Evolutionary conservation across 2,797 vertebrate species (phyloP).

Genomic region (Chaetophractus vellerosus): DNA sequence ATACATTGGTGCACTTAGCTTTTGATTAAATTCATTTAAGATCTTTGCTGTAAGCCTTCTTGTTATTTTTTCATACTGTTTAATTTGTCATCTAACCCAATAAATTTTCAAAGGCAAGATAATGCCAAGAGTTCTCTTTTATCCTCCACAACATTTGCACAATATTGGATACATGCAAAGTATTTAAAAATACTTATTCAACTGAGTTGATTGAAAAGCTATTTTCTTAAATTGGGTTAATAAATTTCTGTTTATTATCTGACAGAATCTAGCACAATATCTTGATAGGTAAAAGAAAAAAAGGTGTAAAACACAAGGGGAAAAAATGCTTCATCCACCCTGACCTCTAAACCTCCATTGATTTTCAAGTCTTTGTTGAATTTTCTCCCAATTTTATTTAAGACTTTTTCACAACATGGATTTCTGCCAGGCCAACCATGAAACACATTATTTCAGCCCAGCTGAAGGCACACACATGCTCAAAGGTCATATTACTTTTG

Average conservation of each 20-base stretch:
- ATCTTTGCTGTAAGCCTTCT: constrained; percentile 4
- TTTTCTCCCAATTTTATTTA: constrained; percentile 52
- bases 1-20: not conserved
- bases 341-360: constrained; percentile 61
- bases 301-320: not conserved
- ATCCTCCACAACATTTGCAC: constrained; percentile 21
- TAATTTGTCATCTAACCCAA: constrained; percentile 56
- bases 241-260: constrained; percentile 50
- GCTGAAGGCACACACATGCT: constrained; percentile 22
- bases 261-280: constrained; percentile 49
- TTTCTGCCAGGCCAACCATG: constrained; percentile 55
- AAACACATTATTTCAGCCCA: constrained; percentile 67
- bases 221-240: constrained; percentile 51
- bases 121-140: constrained; percentile 64
- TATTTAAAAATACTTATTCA: constrained; percentile 64
- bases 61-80: constrained; percentile 48
- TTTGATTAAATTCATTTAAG: constrained; percentile 38
- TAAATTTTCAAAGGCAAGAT: constrained; percentile 63
- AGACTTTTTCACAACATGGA: constrained; percentile 63
- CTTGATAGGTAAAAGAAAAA: constrained; percentile 33
- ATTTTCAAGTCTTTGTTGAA: constrained; percentile 73
- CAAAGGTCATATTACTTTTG: not conserved
- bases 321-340: constrained; percentile 57
- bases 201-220: constrained; percentile 57
- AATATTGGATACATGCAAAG: constrained; percentile 20